phyloP scores from a whole-genome alignment of 2,113 vertebrate species.

The Ia io region DNA sequence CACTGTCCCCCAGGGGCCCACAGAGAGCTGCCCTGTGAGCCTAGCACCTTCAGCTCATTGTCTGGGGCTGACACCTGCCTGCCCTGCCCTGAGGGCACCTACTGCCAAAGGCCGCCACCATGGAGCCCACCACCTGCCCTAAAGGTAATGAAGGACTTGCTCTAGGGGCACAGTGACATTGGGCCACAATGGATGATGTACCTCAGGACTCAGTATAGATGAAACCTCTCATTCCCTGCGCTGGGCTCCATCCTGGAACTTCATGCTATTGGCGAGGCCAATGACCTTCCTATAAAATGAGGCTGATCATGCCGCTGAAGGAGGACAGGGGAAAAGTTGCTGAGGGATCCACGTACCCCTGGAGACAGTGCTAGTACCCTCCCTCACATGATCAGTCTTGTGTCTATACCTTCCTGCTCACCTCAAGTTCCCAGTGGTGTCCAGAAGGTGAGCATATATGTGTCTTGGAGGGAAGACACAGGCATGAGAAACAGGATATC shows the following conservation, averaged over 20 bases:
- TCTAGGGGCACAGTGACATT: background rate
- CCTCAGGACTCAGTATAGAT: background rate
- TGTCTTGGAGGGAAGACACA: background rate
- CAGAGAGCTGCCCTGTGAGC: slow-evolving; percentile 87
- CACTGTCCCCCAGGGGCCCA: slow-evolving; percentile 86
- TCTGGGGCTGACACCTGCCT: slow-evolving; percentile 85
- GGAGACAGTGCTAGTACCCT: background rate
- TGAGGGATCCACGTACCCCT: accelerated
- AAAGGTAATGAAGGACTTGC: slow-evolving; percentile 80
- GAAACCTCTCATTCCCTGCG: too few species aligned
- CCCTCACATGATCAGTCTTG: background rate
- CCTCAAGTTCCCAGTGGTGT: background rate
- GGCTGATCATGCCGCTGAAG: background rate
- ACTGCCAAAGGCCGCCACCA: slow-evolving; percentile 83
- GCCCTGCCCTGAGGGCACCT: slow-evolving; percentile 85
- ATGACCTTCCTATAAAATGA: background rate
- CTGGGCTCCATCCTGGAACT: background rate
- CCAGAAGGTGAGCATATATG: background rate
- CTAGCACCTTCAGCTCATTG: slow-evolving; percentile 88
- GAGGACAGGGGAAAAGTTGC: accelerated
- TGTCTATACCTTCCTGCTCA: background rate
- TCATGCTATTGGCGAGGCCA: background rate
- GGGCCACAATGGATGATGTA: background rate
- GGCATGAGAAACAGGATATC: background rate
- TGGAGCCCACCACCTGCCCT: slow-evolving; percentile 85